These are phyloP conservation scores for Thymelicus lineola DNA, from an alignment of 2,888 invertebrate species.

Conservation along the genomic window DNA sequence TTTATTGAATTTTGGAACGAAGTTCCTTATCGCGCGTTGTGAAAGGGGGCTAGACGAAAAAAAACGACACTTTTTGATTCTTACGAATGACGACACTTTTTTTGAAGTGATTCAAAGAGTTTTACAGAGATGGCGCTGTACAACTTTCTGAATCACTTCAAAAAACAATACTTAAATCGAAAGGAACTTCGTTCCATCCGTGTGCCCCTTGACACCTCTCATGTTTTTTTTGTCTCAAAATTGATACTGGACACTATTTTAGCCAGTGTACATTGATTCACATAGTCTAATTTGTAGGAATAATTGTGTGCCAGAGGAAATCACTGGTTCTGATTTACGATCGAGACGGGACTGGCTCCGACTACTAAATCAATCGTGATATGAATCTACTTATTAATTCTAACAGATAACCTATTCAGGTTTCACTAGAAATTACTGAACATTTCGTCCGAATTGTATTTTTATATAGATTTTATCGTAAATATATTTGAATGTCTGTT, in stretches of 20 bases:
- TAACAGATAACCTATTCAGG: conserved; percentile 32
- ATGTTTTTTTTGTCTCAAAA: too few relatives aligned
- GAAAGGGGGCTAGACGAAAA: too few relatives aligned
- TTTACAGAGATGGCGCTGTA: too few relatives aligned
- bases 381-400: conserved; percentile 52
- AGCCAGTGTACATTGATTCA: conserved; percentile 30
- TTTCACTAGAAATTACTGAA: conserved; percentile 28
- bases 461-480: conserved; percentile 23
- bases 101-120: too few relatives aligned
- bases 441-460: conserved; percentile 9
- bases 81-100: too few relatives aligned
- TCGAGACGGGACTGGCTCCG: conserved; percentile 36
- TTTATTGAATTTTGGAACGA: too few relatives aligned
- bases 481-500: conserved; percentile 7
- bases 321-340: conserved; percentile 50
- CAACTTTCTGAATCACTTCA: too few relatives aligned
- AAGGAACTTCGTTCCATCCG: too few relatives aligned
- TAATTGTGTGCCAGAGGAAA: conserved; percentile 53
- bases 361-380: conserved; percentile 54
- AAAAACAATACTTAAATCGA: too few relatives aligned
- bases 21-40: too few relatives aligned
- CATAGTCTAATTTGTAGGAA: conserved; percentile 50
- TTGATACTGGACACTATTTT: conserved; percentile 35
- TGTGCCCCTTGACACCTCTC: too few relatives aligned
- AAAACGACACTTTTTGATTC: too few relatives aligned